phyloP scores from a whole-genome alignment of 1,140 invertebrate species.

The Heliothis subflexa region DNA sequence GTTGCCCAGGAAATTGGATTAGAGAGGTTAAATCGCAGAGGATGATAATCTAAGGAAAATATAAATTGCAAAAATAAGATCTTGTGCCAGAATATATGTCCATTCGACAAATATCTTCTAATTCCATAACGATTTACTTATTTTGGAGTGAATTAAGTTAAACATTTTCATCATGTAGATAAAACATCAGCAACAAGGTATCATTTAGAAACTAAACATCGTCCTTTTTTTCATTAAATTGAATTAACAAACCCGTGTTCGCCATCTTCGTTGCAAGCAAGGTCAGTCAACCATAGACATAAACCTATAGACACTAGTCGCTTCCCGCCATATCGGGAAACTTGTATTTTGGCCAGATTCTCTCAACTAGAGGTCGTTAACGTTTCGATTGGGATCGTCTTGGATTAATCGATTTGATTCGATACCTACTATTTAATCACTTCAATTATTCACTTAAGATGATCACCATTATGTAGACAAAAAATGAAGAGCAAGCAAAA shows the following conservation, averaged over 20 bases:
- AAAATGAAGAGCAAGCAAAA: no score
- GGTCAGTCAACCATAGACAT: conserved; percentile 58
- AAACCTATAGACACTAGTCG: conserved; percentile 48
- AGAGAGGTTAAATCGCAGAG: no score
- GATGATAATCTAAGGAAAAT: no score
- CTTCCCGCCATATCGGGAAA: conserved; percentile 60
- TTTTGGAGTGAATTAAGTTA: no score
- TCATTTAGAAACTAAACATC: not conserved
- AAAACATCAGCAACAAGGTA: not conserved
- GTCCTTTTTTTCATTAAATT: not conserved
- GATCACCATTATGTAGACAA: no score
- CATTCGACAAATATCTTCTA: no score
- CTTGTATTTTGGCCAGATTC: conserved; percentile 53
- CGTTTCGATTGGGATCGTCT: conserved; percentile 5
- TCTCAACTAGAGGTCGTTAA: conserved; percentile 41
- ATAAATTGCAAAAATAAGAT: no score
- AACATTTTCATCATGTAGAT: not conserved
- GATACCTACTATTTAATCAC: not conserved
- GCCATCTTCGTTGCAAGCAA: conserved; percentile 57
- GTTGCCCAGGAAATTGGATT: no score
- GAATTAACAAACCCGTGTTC: conserved; percentile 8
- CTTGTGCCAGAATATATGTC: no score
- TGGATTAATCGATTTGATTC: no score
- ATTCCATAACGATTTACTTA: no score
- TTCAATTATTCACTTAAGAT: not conserved